Evolutionary conservation across 2,797 vertebrate species (phyloP).

Genomic region (Cryptoprocta ferox): DNA sequence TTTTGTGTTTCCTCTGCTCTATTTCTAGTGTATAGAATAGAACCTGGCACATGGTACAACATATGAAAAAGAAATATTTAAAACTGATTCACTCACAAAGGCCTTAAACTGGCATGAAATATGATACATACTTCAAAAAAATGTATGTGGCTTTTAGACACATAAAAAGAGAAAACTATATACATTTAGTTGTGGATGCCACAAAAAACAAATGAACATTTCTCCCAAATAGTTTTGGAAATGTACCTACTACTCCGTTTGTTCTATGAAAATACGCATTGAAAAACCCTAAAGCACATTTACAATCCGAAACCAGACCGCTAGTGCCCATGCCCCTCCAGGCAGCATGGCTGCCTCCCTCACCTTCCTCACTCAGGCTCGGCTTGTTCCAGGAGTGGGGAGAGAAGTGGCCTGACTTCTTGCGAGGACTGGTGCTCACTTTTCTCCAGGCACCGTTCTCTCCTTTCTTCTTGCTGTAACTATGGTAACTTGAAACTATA

Average conservation of each 20-base stretch:
- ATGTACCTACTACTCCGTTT: neutral
- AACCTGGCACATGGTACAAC: neutral
- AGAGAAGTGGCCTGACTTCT: constrained; percentile 88
- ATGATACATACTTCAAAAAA: neutral
- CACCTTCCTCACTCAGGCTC: constrained; percentile 84
- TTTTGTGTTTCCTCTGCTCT: neutral
- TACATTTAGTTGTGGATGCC: neutral
- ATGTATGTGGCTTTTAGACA: neutral
- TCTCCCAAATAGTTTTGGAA: constrained; percentile 19
- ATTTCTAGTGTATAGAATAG: neutral
- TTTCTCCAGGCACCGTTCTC: constrained; percentile 92
- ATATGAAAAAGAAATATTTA: neutral
- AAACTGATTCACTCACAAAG: neutral
- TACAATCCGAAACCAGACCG: neutral
- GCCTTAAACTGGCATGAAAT: neutral
- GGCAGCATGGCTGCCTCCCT: neutral
- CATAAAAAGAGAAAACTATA: neutral
- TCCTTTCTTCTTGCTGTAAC: constrained; percentile 88
- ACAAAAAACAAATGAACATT: constrained; percentile 1
- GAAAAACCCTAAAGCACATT: neutral
- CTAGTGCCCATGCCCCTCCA: fast-evolving
- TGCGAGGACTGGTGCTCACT: constrained; percentile 94
- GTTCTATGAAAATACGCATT: neutral
- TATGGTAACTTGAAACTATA: constrained; percentile 89
- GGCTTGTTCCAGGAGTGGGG: constrained; percentile 87